A percentile compares a stretch with the other conserved stretches of the same genome.
Conservation (phyloP, 2,113 vertebrate species). For the Anas platyrhynchos region DNA sequence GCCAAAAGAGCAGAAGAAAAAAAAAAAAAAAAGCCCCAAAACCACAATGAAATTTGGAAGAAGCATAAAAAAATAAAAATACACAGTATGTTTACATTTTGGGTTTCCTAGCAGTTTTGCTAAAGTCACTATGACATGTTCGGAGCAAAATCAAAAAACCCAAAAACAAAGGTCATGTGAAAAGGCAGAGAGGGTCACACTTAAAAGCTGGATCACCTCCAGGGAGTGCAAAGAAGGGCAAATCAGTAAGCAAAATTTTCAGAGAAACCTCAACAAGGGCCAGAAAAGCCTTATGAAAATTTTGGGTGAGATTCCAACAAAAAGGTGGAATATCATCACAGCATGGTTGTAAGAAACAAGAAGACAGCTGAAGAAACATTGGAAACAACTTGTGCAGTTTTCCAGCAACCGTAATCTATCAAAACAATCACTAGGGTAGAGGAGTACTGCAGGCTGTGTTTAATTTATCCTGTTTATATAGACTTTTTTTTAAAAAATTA, state of each 20-base stretch:
- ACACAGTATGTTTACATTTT: not conserved
- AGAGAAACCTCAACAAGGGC: not conserved
- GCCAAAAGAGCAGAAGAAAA: not conserved
- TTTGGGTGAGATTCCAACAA: not conserved
- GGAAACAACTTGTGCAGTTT: not conserved
- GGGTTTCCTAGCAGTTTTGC: not conserved
- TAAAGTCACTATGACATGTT: not conserved
- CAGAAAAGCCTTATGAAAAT: not conserved
- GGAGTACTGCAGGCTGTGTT: not conserved
- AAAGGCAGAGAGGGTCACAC: not conserved
- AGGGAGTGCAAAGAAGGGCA: not conserved
- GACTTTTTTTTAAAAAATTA: not conserved
- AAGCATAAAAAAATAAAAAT: not conserved
- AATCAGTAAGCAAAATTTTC: not conserved
- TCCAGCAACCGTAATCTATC: not conserved
- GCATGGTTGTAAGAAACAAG: not conserved
- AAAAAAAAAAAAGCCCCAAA: not conserved
- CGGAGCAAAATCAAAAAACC: not conserved
- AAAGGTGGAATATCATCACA: not conserved
- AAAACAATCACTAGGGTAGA: not conserved
- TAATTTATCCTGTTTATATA: not conserved
- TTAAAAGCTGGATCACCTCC: not conserved
- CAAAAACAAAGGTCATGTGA: not conserved
- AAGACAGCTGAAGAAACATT: not conserved
- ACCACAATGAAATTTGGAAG: not conserved